Evolutionary conservation across 2,797 vertebrate species (phyloP).

Genomic region (Darevskia nairensis): DNA sequence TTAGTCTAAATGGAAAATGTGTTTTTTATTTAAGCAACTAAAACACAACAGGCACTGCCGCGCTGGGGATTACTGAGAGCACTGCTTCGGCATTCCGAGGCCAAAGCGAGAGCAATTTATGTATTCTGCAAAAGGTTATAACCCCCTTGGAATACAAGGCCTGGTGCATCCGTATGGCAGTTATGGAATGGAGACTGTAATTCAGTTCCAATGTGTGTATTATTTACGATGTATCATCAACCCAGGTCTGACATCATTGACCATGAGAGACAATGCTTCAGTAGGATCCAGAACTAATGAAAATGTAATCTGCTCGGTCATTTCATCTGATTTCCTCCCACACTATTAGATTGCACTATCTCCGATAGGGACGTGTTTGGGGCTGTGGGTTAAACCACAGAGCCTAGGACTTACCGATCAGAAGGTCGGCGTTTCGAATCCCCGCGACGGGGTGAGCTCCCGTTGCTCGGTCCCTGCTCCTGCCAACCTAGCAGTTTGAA

Average conservation of each 20-base stretch:
- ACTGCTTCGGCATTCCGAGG: slow-evolving; percentile 33
- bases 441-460: too few relatives aligned
- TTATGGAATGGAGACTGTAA: slow-evolving; percentile 49
- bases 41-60: slow-evolving; percentile 57
- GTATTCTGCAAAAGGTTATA: slow-evolving; percentile 54
- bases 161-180: slow-evolving; percentile 30
- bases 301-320: neutral
- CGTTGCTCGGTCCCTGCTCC: too few relatives aligned
- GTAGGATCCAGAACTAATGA: slow-evolving; percentile 7
- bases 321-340: neutral
- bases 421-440: too few relatives aligned
- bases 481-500: too few relatives aligned
- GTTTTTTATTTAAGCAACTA: slow-evolving; percentile 63
- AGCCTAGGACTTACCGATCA: too few relatives aligned
- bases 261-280: neutral
- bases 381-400: too few relatives aligned
- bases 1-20: slow-evolving; percentile 62
- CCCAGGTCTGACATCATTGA: neutral
- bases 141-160: slow-evolving; percentile 51
- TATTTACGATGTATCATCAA: slow-evolving; percentile 7
- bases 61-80: slow-evolving; percentile 55
- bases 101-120: slow-evolving; percentile 52
- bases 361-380: neutral
- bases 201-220: slow-evolving; percentile 18
- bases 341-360: neutral